Percentiles rank a stretch among this genome's conserved stretches.
phyloP scores from a whole-genome alignment of 2,888 invertebrate species.

The Lamproptera curius region DNA sequence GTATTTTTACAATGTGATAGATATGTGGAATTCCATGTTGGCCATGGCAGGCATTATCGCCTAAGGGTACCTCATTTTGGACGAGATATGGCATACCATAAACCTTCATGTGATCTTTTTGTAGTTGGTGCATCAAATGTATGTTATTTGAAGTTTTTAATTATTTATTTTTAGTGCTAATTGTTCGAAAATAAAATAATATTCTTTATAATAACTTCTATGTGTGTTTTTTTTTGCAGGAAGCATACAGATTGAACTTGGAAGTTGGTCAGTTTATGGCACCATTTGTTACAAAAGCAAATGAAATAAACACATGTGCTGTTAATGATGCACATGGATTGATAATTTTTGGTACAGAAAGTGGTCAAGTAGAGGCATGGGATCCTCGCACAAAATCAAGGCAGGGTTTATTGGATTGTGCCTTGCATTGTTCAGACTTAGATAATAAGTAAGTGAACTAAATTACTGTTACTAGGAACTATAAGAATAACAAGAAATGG shows the following conservation, averaged over 20 bases:
- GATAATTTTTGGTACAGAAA: slow-evolving; percentile 90
- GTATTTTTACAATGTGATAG: slow-evolving; percentile 91
- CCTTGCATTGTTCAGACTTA: slow-evolving; percentile 77
- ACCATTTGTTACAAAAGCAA: slow-evolving; percentile 86
- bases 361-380: slow-evolving; percentile 97
- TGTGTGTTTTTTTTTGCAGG: slow-evolving; percentile 83
- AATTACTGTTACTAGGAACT: too few relatives aligned
- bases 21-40: slow-evolving; percentile 96
- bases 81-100: slow-evolving; percentile 94
- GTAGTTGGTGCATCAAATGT: slow-evolving; percentile 93
- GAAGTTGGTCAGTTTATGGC: slow-evolving; percentile 96
- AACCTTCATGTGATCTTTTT: slow-evolving; percentile 93
- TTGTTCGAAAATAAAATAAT: too few relatives aligned
- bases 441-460: slow-evolving; percentile 67
- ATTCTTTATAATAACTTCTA: too few relatives aligned
- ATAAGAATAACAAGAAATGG: too few relatives aligned
- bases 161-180: too few relatives aligned
- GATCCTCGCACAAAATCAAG: slow-evolving; percentile 90
- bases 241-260: slow-evolving; percentile 96
- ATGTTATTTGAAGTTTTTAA: slow-evolving; percentile 33
- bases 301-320: slow-evolving; percentile 88
- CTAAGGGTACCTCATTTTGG: slow-evolving; percentile 97
- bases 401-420: slow-evolving; percentile 92
- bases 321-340: slow-evolving; percentile 94
- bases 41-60: slow-evolving; percentile 93